Evolutionary conservation across 2,113 vertebrate genomes (phyloP).

Genomic region (Tetrao urogallus): DNA sequence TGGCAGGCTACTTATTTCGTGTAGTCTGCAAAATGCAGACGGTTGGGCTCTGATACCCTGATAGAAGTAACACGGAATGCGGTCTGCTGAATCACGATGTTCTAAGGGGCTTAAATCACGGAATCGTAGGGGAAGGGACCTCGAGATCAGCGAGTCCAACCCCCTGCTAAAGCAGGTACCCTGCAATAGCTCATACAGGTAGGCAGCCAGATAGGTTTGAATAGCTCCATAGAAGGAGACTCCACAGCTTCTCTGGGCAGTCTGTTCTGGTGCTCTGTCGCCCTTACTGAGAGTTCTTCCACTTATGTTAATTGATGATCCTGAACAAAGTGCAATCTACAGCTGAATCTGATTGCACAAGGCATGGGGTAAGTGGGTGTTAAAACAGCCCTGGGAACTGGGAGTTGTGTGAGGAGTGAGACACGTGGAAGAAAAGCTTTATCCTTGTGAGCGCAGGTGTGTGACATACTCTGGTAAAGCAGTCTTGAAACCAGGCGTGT

Average conservation of each 20-base stretch:
- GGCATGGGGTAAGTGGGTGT: neutral
- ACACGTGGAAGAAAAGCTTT: rapidly evolving
- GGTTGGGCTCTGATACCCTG: no score
- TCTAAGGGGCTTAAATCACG: no score
- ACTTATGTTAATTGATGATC: neutral
- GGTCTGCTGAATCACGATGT: rapidly evolving
- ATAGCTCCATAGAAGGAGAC: no score
- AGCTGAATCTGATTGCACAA: neutral
- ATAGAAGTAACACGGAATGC: neutral
- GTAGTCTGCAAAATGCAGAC: rapidly evolving
- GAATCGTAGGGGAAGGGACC: no score
- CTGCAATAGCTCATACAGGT: no score
- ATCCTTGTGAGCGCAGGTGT: neutral
- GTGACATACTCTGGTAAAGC: neutral
- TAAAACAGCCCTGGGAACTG: neutral
- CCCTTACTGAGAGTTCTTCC: no score
- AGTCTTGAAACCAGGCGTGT: neutral
- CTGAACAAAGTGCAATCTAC: neutral
- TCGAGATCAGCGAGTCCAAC: no score
- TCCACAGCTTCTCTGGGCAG: no score
- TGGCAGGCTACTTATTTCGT: neutral
- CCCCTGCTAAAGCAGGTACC: no score
- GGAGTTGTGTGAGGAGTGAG: neutral
- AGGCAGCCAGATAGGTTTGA: no score
- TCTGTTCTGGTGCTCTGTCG: no score